Evolutionary conservation across 2,113 vertebrate species (phyloP).

Genomic region (Prunella himalayana): DNA sequence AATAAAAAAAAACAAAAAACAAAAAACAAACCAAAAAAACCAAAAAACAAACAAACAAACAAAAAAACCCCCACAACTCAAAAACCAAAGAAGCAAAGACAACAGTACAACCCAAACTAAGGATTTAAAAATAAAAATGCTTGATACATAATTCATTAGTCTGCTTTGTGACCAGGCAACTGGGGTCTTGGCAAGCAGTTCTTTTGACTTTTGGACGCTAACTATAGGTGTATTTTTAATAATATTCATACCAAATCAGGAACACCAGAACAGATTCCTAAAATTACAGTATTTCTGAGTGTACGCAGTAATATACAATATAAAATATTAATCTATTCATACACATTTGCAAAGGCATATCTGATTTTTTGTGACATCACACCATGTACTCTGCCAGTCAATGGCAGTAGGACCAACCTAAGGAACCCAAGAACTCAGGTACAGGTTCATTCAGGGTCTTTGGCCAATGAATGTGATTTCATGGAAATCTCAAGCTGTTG

Average conservation of each 20-base stretch:
- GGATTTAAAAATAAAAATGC: not conserved
- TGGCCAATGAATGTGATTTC: not conserved
- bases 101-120: not conserved
- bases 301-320: not conserved
- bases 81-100: not conserved
- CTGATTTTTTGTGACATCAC: not conserved
- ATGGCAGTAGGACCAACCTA: not conserved
- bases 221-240: not conserved
- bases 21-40: too few species aligned
- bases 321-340: not conserved
- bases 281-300: not conserved
- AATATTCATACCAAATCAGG: not conserved
- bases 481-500: not conserved
- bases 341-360: not conserved
- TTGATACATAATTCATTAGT: not conserved
- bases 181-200: not conserved
- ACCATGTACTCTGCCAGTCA: not conserved
- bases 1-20: not conserved
- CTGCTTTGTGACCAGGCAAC: not conserved
- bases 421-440: rapidly evolving
- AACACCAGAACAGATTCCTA: not conserved
- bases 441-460: not conserved
- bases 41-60: too few species aligned
- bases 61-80: not conserved
- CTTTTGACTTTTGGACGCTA: not conserved